These are phyloP conservation scores for Ailuropoda melanoleuca DNA, from an alignment of 2,113 vertebrate genomes.

Conservation along the genomic window DNA sequence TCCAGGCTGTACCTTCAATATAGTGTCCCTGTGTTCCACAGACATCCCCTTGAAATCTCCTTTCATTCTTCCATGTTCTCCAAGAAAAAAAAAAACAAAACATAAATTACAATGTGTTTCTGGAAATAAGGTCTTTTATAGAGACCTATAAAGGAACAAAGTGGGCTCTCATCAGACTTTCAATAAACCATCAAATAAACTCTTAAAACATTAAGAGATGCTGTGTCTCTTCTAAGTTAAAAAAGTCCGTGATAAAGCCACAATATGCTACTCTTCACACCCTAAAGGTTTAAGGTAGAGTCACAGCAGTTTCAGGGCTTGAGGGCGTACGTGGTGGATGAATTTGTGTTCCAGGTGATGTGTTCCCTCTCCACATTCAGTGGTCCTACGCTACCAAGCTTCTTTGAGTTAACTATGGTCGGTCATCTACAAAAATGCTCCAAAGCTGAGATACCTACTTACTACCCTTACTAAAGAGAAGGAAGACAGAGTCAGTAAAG, in stretches of 20 bases:
- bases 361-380: not conserved
- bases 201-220: not conserved
- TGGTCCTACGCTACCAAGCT: not conserved
- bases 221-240: not conserved
- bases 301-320: not conserved
- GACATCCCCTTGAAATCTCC: not conserved
- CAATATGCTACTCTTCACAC: not conserved
- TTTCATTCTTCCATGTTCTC: not conserved
- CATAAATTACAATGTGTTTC: not conserved
- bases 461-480: not conserved
- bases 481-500: not conserved
- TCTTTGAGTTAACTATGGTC: not conserved
- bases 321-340: not conserved
- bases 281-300: not conserved
- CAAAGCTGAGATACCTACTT: not conserved
- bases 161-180: not conserved
- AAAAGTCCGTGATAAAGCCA: not conserved
- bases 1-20: not conserved
- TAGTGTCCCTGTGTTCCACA: not conserved
- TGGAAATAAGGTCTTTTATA: not conserved
- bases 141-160: not conserved
- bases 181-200: not conserved
- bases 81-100: not conserved
- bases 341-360: not conserved
- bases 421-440: not conserved